Evolutionary conservation across 2,113 vertebrate genomes (phyloP), one percentile per base, ranked within the genome.

Genomic region (Serinus canaria): DNA sequence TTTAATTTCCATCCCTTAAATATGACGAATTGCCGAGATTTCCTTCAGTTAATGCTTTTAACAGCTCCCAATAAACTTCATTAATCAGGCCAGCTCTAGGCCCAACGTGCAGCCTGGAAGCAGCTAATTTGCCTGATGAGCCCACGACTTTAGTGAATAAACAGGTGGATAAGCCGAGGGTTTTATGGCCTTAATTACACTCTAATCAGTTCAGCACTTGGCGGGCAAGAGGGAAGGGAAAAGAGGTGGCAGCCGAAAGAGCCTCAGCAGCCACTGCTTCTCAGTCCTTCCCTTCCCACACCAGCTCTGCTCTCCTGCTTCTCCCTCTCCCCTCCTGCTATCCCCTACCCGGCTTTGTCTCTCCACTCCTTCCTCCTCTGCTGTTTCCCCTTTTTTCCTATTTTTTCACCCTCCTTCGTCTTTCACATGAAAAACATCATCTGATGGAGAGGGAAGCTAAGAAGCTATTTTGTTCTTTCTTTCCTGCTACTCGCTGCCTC

Each of bases 1-100:
- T 99, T 99, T 98, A 98, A 99, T 99, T 99, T 99, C 98, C 98
- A 98, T 97, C 98, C 98, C 98, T 99, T 99, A 99, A 99, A 99
- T 99, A 99, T 99, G 99, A 99, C 98, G 98, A 99, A 99, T 99
- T 99, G 99, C 99, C 41, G 97, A 98, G 98, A 98, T 98, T 99
- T 98, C 99, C 98, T 99, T 98, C 98, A 98, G 98, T 98, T 99
- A 99, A 99, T 99, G 99, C 99, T 99, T 99, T 99, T 99, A 99
- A 99, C 99, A 99, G 98, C 98, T 99, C 98, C 98, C 98, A 99
- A 98, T 99, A 99, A 99, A 99, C 99, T 99, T 98, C 98, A 98
- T 99, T 99, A 99, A 99, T 99, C 98, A 99, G 98, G 97, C 98
- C 97, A 98, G 98, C 98, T 98, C 96, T 96, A 97, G 98, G 98